Evolutionary conservation across 1,140 invertebrate genomes (phyloP), one percentile per base, ranked within the genome.

Genomic region (Hypothenemus hampei): DNA sequence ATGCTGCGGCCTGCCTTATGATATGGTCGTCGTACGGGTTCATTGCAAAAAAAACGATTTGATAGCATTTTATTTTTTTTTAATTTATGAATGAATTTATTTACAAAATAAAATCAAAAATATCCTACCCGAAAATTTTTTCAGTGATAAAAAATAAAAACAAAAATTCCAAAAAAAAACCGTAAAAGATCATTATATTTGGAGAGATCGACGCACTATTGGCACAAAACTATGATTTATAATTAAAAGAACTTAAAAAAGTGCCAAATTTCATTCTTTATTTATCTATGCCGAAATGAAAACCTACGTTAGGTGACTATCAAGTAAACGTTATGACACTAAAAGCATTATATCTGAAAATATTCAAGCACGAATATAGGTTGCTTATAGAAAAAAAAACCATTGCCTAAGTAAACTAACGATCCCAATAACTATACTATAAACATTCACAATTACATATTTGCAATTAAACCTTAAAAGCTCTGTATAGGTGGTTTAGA

Each of bases 241-340:
- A 54, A n/a, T 20, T 26, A 10, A 43, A 49, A 44, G n/a, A 49
- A 49, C n/a, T 43, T 19, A 13, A 44, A 22, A 26, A 22, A 29
- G 41, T 46, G 47, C 55, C 55, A 44, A 45, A 15, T 23, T 51
- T 37, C 31, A 8, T 16, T 36, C n/a, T 50, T 43, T 49, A 29
- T 40, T 51, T 37, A 51, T 39, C 45, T 44, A 37, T 41, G 29
- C 46, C 35, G 37, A 50, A 57, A 44, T 44, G 24, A 16, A 13
- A 29, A 13, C 44, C 39, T 56, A 56, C n/a, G 53, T 56, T 48
- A 56, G 20, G 36, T 43, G 24, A 16, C 16, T 56, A 57, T 23
- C 39, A 46, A 57, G 39, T 50, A 57, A 51, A 46, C n/a, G 48
- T 57, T 57, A 57, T 57, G 55, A 57, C 55, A 57, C 55, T 57